phyloP scores from a whole-genome alignment of 2,888 invertebrate species.

The Anaspis maculata region DNA sequence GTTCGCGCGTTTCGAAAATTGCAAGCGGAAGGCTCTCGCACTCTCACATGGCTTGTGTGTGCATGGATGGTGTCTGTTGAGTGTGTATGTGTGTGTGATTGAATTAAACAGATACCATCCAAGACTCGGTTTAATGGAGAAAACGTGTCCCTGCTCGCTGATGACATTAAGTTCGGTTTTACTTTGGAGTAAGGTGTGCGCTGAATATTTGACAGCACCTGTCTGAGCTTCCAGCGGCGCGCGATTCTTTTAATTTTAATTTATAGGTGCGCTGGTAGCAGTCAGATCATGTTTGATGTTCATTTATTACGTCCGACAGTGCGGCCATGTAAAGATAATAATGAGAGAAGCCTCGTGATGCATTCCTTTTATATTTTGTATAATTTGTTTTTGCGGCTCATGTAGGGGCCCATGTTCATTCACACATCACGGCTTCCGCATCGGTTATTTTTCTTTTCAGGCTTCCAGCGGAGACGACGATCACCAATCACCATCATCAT shows the following conservation, averaged over 20 bases:
- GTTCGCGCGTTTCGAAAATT: too few relatives aligned
- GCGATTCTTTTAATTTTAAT: slow-evolving; percentile 17
- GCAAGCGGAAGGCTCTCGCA: too few relatives aligned
- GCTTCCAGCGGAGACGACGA: too few relatives aligned
- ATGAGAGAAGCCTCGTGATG: slow-evolving; percentile 13
- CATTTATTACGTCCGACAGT: slow-evolving; percentile 6
- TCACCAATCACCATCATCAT: too few relatives aligned
- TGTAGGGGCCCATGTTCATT: too few relatives aligned
- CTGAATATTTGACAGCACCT: slow-evolving; percentile 16
- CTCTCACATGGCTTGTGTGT: too few relatives aligned
- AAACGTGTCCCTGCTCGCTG: slow-evolving; percentile 21
- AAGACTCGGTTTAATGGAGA: slow-evolving; percentile 20
- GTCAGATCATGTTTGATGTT: slow-evolving; percentile 13
- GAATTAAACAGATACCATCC: slow-evolving; percentile 18
- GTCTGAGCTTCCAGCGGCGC: slow-evolving; percentile 16
- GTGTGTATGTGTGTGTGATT: too few relatives aligned
- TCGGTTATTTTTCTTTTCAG: too few relatives aligned
- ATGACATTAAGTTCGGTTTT: slow-evolving; percentile 21
- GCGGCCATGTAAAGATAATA: slow-evolving; percentile 13
- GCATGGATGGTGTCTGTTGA: too few relatives aligned
- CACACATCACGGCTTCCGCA: too few relatives aligned
- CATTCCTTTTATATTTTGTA: slow-evolving; percentile 10
- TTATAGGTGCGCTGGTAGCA: slow-evolving; percentile 15
- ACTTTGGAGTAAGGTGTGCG: slow-evolving; percentile 15
- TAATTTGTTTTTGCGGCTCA: slow-evolving; percentile 9